phyloP scores from a whole-genome alignment of 2,797 vertebrate species.

The Intellagama lesueurii region DNA sequence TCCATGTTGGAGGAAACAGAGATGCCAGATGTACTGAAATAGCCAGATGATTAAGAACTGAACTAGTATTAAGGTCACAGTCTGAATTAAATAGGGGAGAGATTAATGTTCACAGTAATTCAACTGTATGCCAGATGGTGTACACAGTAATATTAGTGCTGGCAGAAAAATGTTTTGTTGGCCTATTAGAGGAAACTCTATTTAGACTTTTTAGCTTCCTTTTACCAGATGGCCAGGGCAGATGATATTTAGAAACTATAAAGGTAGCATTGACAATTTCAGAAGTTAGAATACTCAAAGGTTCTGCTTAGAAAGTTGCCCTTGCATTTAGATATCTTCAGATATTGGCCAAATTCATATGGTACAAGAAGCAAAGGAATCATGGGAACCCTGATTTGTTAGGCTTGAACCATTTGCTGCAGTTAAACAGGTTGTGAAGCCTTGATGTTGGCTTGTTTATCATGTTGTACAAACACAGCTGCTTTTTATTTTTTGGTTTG shows the following conservation, averaged over 20 bases:
- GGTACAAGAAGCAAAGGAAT: background rate
- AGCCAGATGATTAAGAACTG: conserved; percentile 68
- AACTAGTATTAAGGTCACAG: conserved; percentile 76
- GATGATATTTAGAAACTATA: background rate
- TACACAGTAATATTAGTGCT: background rate
- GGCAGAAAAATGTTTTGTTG: background rate
- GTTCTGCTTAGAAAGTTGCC: background rate
- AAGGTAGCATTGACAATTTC: background rate
- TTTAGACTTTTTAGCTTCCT: background rate
- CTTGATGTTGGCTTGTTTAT: background rate
- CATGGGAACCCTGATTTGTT: background rate
- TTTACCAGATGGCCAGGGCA: background rate
- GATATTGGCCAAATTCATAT: background rate
- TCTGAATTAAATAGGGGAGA: conserved; percentile 62
- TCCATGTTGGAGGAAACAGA: conserved; percentile 21
- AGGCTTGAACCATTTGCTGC: background rate
- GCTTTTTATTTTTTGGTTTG: background rate
- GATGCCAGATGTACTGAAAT: conserved; percentile 49
- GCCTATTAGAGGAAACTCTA: background rate
- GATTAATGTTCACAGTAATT: conserved; percentile 69
- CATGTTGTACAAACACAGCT: background rate
- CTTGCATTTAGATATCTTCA: background rate
- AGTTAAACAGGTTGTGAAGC: background rate
- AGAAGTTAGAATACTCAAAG: background rate
- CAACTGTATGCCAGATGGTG: conserved; percentile 63